Evolutionary conservation across 1,140 invertebrate species (phyloP).

Genomic region (Drosophila sp.): DNA sequence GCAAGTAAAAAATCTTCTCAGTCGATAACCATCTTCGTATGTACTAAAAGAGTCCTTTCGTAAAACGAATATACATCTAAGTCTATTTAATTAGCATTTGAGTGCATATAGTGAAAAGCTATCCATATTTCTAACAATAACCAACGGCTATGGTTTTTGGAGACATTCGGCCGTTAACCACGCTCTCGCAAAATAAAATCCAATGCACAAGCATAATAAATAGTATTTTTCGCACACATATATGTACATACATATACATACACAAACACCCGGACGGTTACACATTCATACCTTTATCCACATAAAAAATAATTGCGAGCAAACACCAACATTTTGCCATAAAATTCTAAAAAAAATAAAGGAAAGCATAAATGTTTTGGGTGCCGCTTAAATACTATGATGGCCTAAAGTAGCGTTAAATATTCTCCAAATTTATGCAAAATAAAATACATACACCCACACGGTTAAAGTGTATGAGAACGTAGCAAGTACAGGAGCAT

Average conservation of each 20-base stretch:
- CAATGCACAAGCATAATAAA: constrained; percentile 56
- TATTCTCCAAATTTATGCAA: constrained; percentile 56
- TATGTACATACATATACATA: constrained; percentile 2
- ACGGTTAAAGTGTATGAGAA: constrained; percentile 1
- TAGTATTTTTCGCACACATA: constrained; percentile 45
- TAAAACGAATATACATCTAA: too few relatives aligned
- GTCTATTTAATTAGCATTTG: too few relatives aligned
- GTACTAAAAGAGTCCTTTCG: too few relatives aligned
- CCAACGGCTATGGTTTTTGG: background rate
- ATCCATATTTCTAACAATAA: background rate
- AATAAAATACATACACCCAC: constrained; percentile 26
- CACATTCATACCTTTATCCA: background rate
- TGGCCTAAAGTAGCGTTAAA: constrained; percentile 40
- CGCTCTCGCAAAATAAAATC: constrained; percentile 30
- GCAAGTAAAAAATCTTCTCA: too few relatives aligned
- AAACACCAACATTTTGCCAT: constrained; percentile 44
- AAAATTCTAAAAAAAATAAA: constrained; percentile 39
- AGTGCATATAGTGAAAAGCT: too few relatives aligned
- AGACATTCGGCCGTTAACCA: background rate
- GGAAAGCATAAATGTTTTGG: constrained; percentile 59
- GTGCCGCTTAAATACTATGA: constrained; percentile 22
- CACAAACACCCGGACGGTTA: constrained; percentile 16
- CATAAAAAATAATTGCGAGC: background rate
- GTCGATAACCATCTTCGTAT: too few relatives aligned
- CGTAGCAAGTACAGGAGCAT: constrained; percentile 22